Conservation (phyloP, 2,888 invertebrate species). For the Spicauda simplicius region DNA sequence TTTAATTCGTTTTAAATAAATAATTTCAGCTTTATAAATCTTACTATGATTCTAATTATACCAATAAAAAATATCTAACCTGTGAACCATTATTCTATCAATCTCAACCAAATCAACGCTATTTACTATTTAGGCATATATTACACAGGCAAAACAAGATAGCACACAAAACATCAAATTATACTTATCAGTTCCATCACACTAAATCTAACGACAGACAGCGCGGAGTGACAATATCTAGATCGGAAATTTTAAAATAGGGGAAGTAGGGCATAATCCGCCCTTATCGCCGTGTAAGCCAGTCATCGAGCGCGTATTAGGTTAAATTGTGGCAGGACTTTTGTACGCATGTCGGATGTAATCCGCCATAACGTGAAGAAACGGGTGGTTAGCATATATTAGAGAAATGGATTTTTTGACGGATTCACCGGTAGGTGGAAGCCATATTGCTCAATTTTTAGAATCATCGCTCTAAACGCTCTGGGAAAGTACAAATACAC, state of each 20-base stretch:
- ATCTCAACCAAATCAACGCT: no score
- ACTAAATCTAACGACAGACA: slow-evolving; percentile 22
- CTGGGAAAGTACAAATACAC: neutral
- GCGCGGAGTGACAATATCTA: slow-evolving; percentile 30
- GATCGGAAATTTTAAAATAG: slow-evolving; percentile 65
- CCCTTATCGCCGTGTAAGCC: slow-evolving; percentile 72
- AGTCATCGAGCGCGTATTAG: slow-evolving; percentile 65
- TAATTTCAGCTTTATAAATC: no score
- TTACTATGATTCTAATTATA: no score
- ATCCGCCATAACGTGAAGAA: slow-evolving; percentile 27
- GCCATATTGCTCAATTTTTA: neutral
- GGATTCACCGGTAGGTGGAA: neutral
- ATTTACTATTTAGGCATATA: neutral
- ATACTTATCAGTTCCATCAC: slow-evolving; percentile 16
- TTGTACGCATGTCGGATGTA: slow-evolving; percentile 40
- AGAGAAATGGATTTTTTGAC: slow-evolving; percentile 30
- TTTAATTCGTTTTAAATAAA: no score
- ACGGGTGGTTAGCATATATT: slow-evolving; percentile 25
- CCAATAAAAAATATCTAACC: no score
- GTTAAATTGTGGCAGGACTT: slow-evolving; percentile 49
- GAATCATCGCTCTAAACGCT: neutral
- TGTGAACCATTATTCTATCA: no score
- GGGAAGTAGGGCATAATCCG: slow-evolving; percentile 55
- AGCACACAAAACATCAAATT: neutral
- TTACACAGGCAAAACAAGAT: neutral